Percentiles rank a stretch among this genome's conserved stretches.
Evolutionary conservation across 2,888 invertebrate species (phyloP).

Genomic region (Drosophila mercatorum): DNA sequence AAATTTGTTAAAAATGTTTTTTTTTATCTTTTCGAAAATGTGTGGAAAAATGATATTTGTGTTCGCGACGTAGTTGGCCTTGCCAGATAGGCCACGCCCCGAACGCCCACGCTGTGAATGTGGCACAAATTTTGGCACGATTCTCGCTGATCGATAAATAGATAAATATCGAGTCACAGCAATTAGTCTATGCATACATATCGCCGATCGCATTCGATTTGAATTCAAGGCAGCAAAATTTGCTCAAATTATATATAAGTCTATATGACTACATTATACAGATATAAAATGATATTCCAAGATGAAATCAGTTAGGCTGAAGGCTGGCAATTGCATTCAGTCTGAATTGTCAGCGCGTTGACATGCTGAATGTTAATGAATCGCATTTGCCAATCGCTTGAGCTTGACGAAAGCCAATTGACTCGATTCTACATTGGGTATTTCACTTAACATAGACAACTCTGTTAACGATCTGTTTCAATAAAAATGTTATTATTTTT

Average conservation of each 20-base stretch:
- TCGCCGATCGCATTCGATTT: conserved; percentile 55
- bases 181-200: conserved; percentile 64
- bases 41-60: conserved; percentile 49
- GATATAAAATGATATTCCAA: conserved; percentile 59
- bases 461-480: too few species aligned
- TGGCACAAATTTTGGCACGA: conserved; percentile 75
- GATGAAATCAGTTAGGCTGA: conserved; percentile 69
- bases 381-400: conserved; percentile 38
- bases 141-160: conserved; percentile 47
- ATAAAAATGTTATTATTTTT: too few species aligned
- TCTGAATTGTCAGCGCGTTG: conserved; percentile 61
- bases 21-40: conserved; percentile 21
- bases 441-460: not conserved
- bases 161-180: conserved; percentile 42
- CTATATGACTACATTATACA: conserved; percentile 27
- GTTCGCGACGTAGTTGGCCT: conserved; percentile 39
- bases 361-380: conserved; percentile 72
- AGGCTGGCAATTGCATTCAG: conserved; percentile 66
- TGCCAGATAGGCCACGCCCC: conserved; percentile 28
- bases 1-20: conserved; percentile 19
- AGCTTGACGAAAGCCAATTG: conserved; percentile 41
- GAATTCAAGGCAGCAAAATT: conserved; percentile 53
- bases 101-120: conserved; percentile 34
- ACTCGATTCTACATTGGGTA: not conserved
- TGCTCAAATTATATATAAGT: conserved; percentile 33